Evolutionary conservation across 2,797 vertebrate genomes (phyloP).

Genomic region (Smutsia temminckii): DNA sequence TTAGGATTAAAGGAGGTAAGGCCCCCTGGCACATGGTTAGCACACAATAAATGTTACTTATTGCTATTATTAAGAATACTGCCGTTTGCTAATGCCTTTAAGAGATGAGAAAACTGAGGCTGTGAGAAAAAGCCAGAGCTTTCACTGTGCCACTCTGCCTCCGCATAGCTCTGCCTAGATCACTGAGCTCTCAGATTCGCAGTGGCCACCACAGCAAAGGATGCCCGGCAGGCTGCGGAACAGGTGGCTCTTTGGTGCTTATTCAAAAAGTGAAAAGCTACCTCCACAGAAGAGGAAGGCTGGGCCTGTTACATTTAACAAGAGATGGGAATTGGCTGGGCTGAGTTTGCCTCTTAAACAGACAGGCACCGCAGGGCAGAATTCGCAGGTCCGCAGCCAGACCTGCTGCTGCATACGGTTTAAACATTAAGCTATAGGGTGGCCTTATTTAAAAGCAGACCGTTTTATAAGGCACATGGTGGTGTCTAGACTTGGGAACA

Average conservation of each 20-base stretch:
- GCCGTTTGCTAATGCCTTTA: background rate
- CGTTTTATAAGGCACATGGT: conserved; percentile 8
- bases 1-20: background rate
- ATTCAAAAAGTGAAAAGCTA: background rate
- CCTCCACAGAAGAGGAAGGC: background rate
- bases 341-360: background rate
- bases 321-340: background rate
- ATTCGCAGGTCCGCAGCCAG: background rate
- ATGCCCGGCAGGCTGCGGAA: background rate
- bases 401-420: background rate
- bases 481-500: conserved; percentile 60
- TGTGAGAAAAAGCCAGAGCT: background rate
- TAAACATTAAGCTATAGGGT: conserved; percentile 40
- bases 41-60: background rate
- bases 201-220: background rate
- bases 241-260: background rate
- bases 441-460: conserved; percentile 57
- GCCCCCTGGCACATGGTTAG: background rate
- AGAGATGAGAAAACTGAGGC: background rate
- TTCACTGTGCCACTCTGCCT: background rate
- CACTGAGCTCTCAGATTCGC: background rate
- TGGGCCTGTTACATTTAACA: background rate
- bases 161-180: background rate
- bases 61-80: background rate
- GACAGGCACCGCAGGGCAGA: background rate